Base-by-base conservation (phyloP, 2,113 vertebrate genomes). In the Antennarius striatus region DNA sequence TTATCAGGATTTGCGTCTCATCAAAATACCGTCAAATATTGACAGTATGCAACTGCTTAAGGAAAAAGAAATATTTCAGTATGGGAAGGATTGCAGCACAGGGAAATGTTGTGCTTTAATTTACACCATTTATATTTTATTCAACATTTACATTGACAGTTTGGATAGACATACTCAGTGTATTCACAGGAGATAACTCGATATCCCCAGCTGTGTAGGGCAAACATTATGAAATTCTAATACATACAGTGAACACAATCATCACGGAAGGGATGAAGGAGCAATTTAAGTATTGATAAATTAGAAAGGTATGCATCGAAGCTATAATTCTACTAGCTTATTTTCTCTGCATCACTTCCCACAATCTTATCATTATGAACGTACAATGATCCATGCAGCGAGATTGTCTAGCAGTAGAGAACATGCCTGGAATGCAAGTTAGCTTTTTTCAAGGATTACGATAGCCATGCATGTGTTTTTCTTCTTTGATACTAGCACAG, bases 401-500 rank as follows among this genome's bases (percentile, higher is more conserved):
- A 63, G 42, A 42, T 22, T 1, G 29, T 54, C 57, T 53, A 30
- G 45, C n/a, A 57, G 57, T 51, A 50, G 30, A 76, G 65, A 56
- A 52, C 75, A 75, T 60, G 59, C 22, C 63, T 62, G 10, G 60
- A 78, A 77, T 85, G 48, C 46, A 36, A 66, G 68, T 49, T 10
- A 54, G 51, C 10, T 17, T 61, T 75, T 66, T 59, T 45, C 13
- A 56, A 65, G 51, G 45, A 75, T 80, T 46, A 74, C 42, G 36
- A 73, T 56, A 80, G 75, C 80, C 67, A 78, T 54, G 67, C 61
- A 81, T 72, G 59, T 51, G 42, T 64, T 81, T 66, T 64, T n/a
- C 30, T 47, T 40, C 57, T 77, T 29, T 79, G 62, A 79, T 81
- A 40, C 55, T 49, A 47, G 14, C 3, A 4, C 58, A 66, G 72